Base-by-base conservation (phyloP, 2,888 invertebrate genomes). In the Craniophora ligustri region DNA sequence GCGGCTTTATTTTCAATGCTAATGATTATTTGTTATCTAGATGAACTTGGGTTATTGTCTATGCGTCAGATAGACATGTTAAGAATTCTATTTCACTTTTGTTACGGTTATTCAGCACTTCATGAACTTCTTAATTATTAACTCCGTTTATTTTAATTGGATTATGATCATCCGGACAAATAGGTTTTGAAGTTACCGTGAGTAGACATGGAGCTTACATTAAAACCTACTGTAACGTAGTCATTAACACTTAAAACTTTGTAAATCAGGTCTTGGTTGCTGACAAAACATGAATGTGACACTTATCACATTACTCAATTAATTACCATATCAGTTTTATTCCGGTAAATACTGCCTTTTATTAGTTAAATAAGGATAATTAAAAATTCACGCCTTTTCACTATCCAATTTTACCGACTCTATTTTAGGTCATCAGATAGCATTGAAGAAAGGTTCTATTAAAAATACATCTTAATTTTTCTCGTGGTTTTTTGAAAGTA, bases 11-110 rank as follows among this genome's bases (percentile, higher is more conserved):
- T 72, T 75, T 58, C 51, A 60, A 76, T 77, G 71, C 69, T 61
- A 75, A 77, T 77, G 41, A 31, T 44, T 59, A 41, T 57, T 62
- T 60, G 65, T 65, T 77, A 76, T 77, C 75, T 65, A 58, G 69
- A 75, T 76, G 55, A 67, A 59, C 73, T 55, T 57, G 34, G 54
- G 41, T 66, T 63, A 67, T 75, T 67, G 73, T 75, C 42, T 67
- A 61, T 30, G 42, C 61, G 30, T 41, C 44, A 53, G 65, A 60
- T 65, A 59, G 38, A 48, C 35, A 58, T 50, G 53, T 19, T 32
- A 57, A 11, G 5, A 40, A 31, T 5, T 42, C 32, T 45, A 18
- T 16, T 40, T 30, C 36, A 19, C 5, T 21, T 54, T 31, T 21
- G 26, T 32, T 14, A 21, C n/a, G 5, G 10, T 8, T 21, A 18